These are phyloP conservation scores for Lutjanus erythropterus DNA, from an alignment of 2,113 vertebrate genomes.

Conservation along the genomic window DNA sequence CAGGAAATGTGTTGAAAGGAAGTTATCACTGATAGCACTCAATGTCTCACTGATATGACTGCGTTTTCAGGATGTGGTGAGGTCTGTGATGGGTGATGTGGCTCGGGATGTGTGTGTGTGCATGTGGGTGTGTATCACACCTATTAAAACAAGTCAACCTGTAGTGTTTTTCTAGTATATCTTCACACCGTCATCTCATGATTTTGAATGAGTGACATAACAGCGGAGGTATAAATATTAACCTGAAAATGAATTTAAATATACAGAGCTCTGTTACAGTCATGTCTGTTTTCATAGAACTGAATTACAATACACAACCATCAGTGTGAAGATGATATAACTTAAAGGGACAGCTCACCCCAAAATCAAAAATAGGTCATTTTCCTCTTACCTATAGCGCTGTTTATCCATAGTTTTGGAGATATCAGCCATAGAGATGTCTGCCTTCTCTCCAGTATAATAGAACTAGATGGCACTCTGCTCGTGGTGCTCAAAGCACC, in stretches of 20 bases:
- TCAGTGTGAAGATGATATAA: not conserved
- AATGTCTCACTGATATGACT: constrained; percentile 8
- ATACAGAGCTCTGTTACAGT: not conserved
- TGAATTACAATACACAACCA: not conserved
- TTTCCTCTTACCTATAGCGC: too few species aligned
- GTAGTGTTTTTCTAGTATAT: not conserved
- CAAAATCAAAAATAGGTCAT: too few species aligned
- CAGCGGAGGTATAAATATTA: not conserved
- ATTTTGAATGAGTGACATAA: not conserved
- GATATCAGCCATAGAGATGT: too few species aligned
- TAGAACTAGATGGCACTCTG: too few species aligned
- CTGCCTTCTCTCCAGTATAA: too few species aligned
- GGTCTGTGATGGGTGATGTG: constrained; percentile 28
- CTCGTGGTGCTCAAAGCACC: too few species aligned
- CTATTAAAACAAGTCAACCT: not conserved
- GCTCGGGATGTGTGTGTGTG: constrained; percentile 3
- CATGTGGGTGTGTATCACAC: not conserved
- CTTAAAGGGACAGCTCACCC: too few species aligned
- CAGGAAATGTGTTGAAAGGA: constrained; percentile 34
- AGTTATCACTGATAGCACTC: constrained; percentile 16
- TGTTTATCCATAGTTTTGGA: too few species aligned
- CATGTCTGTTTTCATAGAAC: not conserved
- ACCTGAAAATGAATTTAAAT: not conserved
- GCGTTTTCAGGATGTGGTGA: not conserved
- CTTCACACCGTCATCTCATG: not conserved